Base-by-base conservation (phyloP, 2,797 vertebrate genomes). In the Meriones psammophilus region DNA sequence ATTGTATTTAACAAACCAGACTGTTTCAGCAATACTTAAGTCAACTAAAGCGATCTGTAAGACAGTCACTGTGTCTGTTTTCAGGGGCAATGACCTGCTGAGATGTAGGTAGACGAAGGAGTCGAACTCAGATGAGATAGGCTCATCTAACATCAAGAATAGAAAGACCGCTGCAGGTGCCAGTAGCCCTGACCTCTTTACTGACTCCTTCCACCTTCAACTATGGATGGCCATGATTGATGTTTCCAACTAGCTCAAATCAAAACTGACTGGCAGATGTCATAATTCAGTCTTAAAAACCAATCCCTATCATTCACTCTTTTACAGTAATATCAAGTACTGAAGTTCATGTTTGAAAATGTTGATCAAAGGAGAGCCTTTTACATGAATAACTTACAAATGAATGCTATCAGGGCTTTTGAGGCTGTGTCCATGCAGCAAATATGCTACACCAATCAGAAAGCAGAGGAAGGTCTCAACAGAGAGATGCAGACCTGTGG, bases 1-100 rank as follows among this genome's bases (percentile, higher is more conserved):
- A 73, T 73, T 46, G 73, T 60, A 83, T 89, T 91, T 89, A 88
- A 58, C 30, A 97, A 94, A 80, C 26, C 18, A 9, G 6, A 36
- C 56, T 76, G 62, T 39, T 58, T 69, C 22, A 66, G 20, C 64
- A 73, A 92, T 60, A 74, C 92, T 76, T 92, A 92, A 89, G 22
- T 91, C n/a, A 76, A 39, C 22, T 87, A 88, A 90, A 69, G 36
- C 8, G 4, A 26, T 39, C 62, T 1, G 0, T n/a, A 24, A 80
- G 71, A 39, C 1, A 33, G 10, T 36, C 36, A 85, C 15, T 12
- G 6, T 15, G 60, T 28, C n/a, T 18, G 24, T 58, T 89, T 71
- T 86, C 62, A 46, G 69, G 18, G n/a, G 69, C 81, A 42, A 58
- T 26, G 22, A 9, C 8, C 28, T 78, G 64, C 18, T 71, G 68